Evolutionary conservation across 2,888 invertebrate species (phyloP), one percentile per base, ranked within the genome.

Genomic region (Caenorhabditis sinica): DNA sequence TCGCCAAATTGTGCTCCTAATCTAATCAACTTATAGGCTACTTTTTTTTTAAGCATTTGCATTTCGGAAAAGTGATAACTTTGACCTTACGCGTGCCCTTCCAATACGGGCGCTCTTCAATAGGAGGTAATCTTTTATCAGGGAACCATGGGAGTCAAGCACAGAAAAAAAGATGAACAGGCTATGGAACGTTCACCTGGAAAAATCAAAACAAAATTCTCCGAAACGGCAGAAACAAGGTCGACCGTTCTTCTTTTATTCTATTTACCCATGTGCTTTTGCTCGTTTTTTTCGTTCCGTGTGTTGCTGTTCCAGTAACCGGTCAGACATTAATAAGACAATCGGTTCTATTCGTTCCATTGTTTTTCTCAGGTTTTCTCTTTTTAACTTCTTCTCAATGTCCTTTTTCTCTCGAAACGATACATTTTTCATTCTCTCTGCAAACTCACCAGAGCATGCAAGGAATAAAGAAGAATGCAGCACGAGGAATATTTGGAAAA

Each of bases 181-280:
- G n/a, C n/a, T n/a, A n/a, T n/a, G n/a, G n/a, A n/a, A 51, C n/a
- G 5, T 5, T 4, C n/a, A 51, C 8, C 20, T 20, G 36, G 23
- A 45, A 65, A 15, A 25, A n/a, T 45, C 11, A 28, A 66, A 73
- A 33, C 8, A 17, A 36, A 71, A 36, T 11, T 3, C n/a, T 15
- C 49, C 20, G 53, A 43, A 28, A 65, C 43, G 11, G 53, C 8
- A 43, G 61, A 76, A 58, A 69, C 49, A n/a, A 43, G 53, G 17
- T 43, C 65, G 23, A 69, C 43, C 6, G 63, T 45, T 15, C 33
- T 33, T 8, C 11, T 23, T 40, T 65, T 51, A 13, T 28, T 71
- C n/a, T 81, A 40, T 81, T 81, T 81, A 51, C 53, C 49, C 40
- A 60, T 56, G 51, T 66, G 66, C 49, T 81, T 81, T 72, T 20